Percentiles rank a stretch among this genome's conserved stretches.
These are phyloP conservation scores for Gallinago solitaria DNA, from an alignment of 2,797 vertebrate species.

Conservation along the genomic window DNA sequence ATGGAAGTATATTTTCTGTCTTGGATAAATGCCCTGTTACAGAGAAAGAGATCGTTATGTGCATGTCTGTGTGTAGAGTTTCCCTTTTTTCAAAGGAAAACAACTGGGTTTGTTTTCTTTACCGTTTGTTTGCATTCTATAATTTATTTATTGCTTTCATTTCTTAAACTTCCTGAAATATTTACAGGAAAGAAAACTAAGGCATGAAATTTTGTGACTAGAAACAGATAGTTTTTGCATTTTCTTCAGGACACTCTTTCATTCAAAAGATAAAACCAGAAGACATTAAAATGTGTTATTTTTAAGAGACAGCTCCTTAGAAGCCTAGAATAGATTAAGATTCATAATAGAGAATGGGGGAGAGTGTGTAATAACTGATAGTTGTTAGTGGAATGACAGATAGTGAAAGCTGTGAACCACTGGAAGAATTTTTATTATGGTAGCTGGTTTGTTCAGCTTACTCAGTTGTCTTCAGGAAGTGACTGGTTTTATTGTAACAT, in stretches of 20 bases:
- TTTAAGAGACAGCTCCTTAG: neutral
- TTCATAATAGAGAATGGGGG: neutral
- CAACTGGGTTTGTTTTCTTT: fast-evolving
- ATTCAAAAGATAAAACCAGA: neutral
- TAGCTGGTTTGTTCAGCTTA: neutral
- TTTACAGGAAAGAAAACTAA: neutral
- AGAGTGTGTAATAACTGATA: neutral
- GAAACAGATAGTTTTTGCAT: neutral
- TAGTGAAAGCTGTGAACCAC: neutral
- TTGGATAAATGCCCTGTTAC: neutral
- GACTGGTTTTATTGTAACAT: neutral
- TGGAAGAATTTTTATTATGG: neutral
- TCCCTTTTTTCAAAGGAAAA: neutral
- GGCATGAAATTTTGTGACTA: neutral
- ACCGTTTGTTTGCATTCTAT: neutral
- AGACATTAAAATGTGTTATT: neutral
- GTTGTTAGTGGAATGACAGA: neutral
- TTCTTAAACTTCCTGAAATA: slow-evolving; percentile 2
- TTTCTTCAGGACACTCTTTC: neutral
- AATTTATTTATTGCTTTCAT: slow-evolving; percentile 7
- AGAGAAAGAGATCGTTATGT: neutral
- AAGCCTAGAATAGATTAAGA: neutral
- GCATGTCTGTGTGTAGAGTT: neutral
- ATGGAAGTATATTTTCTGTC: neutral
- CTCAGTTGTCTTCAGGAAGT: neutral